These are phyloP conservation scores for Trogon melanurus DNA, from an alignment of 2,113 vertebrate species.

Conservation along the genomic window DNA sequence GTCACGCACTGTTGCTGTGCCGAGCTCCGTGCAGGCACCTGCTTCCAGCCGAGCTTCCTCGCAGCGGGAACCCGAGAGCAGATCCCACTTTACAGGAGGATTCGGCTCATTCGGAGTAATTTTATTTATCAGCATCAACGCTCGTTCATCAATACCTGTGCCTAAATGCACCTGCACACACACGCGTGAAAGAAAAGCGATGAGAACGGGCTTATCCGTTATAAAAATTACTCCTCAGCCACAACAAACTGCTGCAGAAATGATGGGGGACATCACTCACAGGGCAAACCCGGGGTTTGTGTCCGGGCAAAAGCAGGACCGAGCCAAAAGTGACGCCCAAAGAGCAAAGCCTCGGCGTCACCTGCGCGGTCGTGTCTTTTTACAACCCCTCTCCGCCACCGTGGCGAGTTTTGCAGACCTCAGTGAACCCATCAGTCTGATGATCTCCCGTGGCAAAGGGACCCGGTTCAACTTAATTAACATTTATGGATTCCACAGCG, in stretches of 20 bases:
- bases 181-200: background rate
- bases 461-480: background rate
- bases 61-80: fast-evolving
- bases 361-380: fast-evolving
- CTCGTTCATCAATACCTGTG: background rate
- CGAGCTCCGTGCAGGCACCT: background rate
- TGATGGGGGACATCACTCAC: fast-evolving
- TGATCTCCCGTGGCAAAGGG: background rate
- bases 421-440: background rate
- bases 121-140: background rate
- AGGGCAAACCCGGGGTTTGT: background rate
- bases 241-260: background rate
- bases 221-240: background rate
- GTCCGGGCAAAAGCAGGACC: background rate
- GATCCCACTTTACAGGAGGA: background rate
- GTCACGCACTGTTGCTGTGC: background rate
- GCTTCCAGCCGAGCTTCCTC: background rate
- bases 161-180: background rate
- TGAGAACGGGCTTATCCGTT: fast-evolving
- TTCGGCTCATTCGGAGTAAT: background rate
- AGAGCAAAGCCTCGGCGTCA: fast-evolving
- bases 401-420: fast-evolving
- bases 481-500: background rate
- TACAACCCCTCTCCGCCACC: background rate
- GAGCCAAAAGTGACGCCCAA: too few species aligned